These are phyloP conservation scores for Alloplasta piceator DNA, from an alignment of 2,888 invertebrate genomes.

Conservation along the genomic window DNA sequence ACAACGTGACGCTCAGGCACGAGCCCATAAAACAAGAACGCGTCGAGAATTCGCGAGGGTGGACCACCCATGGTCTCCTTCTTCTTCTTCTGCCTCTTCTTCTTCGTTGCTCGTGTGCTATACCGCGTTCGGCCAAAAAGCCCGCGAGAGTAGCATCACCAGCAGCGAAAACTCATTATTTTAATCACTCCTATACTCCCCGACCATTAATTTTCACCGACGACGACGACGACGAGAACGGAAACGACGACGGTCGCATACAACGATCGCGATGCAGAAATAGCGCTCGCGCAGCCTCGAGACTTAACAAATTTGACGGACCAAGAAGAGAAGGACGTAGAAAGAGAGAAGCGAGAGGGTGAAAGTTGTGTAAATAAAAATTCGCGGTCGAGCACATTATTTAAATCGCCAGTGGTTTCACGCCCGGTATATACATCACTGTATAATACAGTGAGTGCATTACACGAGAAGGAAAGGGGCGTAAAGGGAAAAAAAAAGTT, in stretches of 20 bases:
- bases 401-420: slow-evolving; percentile 48
- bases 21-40: slow-evolving; percentile 80
- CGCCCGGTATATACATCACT: slow-evolving; percentile 26
- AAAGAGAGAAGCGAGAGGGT: neutral
- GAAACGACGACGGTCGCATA: slow-evolving; percentile 54
- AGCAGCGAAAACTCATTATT: slow-evolving; percentile 63
- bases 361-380: slow-evolving; percentile 58
- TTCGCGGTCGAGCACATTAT: slow-evolving; percentile 48
- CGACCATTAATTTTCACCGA: slow-evolving; percentile 62
- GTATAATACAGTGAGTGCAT: slow-evolving; percentile 20
- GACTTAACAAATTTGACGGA: slow-evolving; percentile 50
- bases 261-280: slow-evolving; percentile 56
- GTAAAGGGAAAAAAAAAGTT: slow-evolving; percentile 36
- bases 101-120: too few species aligned
- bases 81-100: slow-evolving; percentile 62
- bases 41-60: slow-evolving; percentile 78
- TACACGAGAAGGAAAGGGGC: slow-evolving; percentile 25
- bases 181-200: slow-evolving; percentile 62
- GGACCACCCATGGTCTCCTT: slow-evolving; percentile 76
- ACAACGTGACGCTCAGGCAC: slow-evolving; percentile 75
- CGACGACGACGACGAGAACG: slow-evolving; percentile 54
- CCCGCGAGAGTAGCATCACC: slow-evolving; percentile 43
- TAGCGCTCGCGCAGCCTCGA: slow-evolving; percentile 44
- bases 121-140: slow-evolving; percentile 43
- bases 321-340: neutral